Evolutionary conservation across 2,113 vertebrate species (phyloP), one percentile per base, ranked within the genome.

Genomic region (Dipodomys merriami): DNA sequence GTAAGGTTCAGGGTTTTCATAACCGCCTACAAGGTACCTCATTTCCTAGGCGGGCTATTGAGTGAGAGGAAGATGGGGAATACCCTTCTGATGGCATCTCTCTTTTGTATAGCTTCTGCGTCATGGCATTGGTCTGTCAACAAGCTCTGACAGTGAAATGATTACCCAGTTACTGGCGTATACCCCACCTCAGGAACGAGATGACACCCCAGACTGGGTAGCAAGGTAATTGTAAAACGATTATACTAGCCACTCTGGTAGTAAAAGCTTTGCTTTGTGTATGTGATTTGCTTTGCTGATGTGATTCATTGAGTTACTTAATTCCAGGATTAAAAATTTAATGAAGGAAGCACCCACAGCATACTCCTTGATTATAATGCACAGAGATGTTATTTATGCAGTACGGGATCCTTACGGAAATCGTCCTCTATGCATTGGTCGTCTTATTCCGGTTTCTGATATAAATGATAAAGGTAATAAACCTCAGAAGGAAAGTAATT

Each of bases 341-440:
- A 99, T 99, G 99, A 98, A 97, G 7, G 99, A 99, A 98, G 99
- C 99, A 0, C 99, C 99, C 0, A 99, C 99, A 9, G 99, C 99
- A 0, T 99, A 99, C 96, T 99, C 99, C 0, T 96, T 99, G 93
- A 97, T 99, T 94, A 98, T 99, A 93, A 99, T 99, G 99, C 98
- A 99, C 97, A 99, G 98, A 98, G 99, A 99, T 76, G 99, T 99
- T 1, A 98, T 99, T 96, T 99, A 99, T 33, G 99, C 99, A 2
- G 98, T 99, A 81, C 98, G 99, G 46, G 99, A 99, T 97, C 99
- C 99, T 0, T 99, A 99, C 39, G 99, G 99, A 86, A 99, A 99
- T 95, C 98, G 99, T 13, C 99, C 99, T 2, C 98, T 99, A 29
- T 99, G 99, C 97, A 98, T 99, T 23, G 99, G 99, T 67, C 98